phyloP scores from a whole-genome alignment of 2,888 invertebrate genomes.

The Strigamia maritima region DNA sequence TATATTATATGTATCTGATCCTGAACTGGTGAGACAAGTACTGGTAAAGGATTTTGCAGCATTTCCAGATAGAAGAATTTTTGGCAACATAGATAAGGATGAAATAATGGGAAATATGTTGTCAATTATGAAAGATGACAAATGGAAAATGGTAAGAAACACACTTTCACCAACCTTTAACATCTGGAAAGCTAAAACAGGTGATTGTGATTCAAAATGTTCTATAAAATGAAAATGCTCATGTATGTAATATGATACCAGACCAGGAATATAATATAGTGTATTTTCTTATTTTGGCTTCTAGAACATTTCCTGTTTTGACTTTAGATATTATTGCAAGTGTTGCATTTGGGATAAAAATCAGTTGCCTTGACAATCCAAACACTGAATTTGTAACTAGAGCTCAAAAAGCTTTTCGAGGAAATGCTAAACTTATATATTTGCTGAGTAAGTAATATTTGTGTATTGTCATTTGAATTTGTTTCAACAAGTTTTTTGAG shows the following conservation, averaged over 20 bases:
- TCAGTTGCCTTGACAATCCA: slow-evolving; percentile 31
- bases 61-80: not conserved
- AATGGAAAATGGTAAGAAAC: not conserved
- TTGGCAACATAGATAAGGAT: not conserved
- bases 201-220: no score
- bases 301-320: slow-evolving; percentile 19
- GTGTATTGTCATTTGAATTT: no score
- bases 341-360: slow-evolving; percentile 38
- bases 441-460: not conserved
- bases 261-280: not conserved
- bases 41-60: not conserved
- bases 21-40: not conserved
- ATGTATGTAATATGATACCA: no score
- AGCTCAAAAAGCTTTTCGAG: not conserved
- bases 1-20: not conserved
- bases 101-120: not conserved
- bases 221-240: no score
- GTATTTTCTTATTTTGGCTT: not conserved
- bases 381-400: slow-evolving; percentile 6
- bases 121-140: not conserved
- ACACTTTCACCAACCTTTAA: not conserved
- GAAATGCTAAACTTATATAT: not conserved
- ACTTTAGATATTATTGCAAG: slow-evolving; percentile 38
- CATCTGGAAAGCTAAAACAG: not conserved
- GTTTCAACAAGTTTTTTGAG: no score